Base-by-base conservation (phyloP, 2,797 vertebrate species). In the Cossypha caffra region DNA sequence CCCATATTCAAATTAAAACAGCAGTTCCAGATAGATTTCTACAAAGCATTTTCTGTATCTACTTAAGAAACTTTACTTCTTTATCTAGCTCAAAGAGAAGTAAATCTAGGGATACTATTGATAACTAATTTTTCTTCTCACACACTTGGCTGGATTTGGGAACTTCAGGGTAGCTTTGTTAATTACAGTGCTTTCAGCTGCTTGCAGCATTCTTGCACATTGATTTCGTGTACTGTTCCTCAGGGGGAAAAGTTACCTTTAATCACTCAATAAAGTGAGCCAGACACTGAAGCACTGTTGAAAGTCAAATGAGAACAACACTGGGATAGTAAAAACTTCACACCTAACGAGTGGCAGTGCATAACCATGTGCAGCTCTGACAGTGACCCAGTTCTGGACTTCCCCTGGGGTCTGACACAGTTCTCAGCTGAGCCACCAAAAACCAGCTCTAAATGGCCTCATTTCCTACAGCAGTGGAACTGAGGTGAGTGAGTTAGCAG, bases 301-400 rank as follows among this genome's bases (percentile, higher is more conserved):
- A 91, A 95, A 95, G 77, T 92, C 88, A 87, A 91, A 71, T 19
- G 17, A 86, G 74, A 93, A 17, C 40, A 88, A 61, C 38, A 48
- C 0, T 51, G 38, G 26, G 52, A 47, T 10, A 42, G 59, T 45
- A 88, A 92, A 96, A 94, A 31, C 37, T 82, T 90, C 29, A 37
- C 5, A 4, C 51, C 69, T 78, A 52, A 63, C 1, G 3, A 93
- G 43, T 3, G 2, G 59, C 69, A 79, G 13, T 10, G 59, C 66
- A 79, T 9, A 67, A 48, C 51, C 59, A 43, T 0, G 16, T 57
- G 59, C 11, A 35, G 63, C 55, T 69, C 59, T 88, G 69, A 48
- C 17, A 59, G 0, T 57, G 83, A 59, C 73, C 40, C 83, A 81
- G 16, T 62, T 88, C 80, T 77, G 61, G 57, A 61, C 68, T 57